Base-by-base conservation (phyloP, 2,888 invertebrate genomes). In the Halictus quadricinctus region DNA sequence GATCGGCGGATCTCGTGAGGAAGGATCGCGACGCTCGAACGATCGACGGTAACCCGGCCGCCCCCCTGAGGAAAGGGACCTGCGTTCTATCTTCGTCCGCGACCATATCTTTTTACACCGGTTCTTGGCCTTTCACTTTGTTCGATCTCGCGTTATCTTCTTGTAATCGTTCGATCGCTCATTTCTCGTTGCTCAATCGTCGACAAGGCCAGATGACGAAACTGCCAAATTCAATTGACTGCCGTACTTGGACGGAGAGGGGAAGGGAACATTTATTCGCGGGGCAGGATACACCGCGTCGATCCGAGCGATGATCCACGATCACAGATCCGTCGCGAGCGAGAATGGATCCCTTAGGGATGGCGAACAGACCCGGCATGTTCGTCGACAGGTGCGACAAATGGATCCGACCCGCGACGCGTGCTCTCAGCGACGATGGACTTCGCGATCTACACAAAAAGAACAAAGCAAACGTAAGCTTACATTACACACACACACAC, bases 401-500 rank as follows among this genome's bases (percentile, higher is more conserved):
- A 36, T 25, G 41, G 70, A 80, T 80, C 72, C 83, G 79, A 58
- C 72, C 64, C 84, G 88, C 88, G 82, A 86, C 84, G 83, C 84
- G 87, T 90, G 87, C 88, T 90, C 89, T 85, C 89, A 87, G 90
- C 87, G 90, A 90, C 87, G 82, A 80, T 88, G 76, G 70, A 83
- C 84, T 79, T 77, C 50, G 41, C 70, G 6, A 1, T 70, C 0
- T 66, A 69, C 70, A 70, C n/a, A n/a, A n/a, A n/a, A 69, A 81
- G 12, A 64, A 60, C 25, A 60, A 64, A 25, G 6, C 10, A 36
- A 3, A 18, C 66, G 21, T 10, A 66, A 36, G 10, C 66, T 8
- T 36, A 60, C 60, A 60, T 18, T 18, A 69, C 21, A 69, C 21
- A n/a, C 10, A 41, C 0, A 69, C 21, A 41, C 3, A 21, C 10